Percentiles rank a stretch among this genome's conserved stretches.
phyloP scores from a whole-genome alignment of 2,888 invertebrate genomes.

The Branchinecta sandiegonensis region DNA sequence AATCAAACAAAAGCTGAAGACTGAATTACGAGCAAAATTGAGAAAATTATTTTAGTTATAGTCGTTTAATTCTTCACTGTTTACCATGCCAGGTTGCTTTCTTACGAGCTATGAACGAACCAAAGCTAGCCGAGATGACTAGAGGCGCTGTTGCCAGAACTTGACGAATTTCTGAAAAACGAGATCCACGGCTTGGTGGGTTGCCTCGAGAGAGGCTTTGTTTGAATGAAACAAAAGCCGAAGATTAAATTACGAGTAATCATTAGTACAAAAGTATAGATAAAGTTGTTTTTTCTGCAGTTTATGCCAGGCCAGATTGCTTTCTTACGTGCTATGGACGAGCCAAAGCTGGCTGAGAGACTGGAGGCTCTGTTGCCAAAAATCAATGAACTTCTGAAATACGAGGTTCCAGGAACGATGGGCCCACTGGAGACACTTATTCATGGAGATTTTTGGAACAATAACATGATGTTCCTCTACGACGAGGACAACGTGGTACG shows the following conservation, averaged over 20 bases:
- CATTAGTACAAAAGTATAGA: too few relatives aligned
- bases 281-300: background rate
- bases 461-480: slow-evolving; percentile 23
- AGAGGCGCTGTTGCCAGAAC: background rate
- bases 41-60: too few relatives aligned
- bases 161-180: background rate
- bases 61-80: background rate
- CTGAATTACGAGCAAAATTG: too few relatives aligned
- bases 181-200: slow-evolving; percentile 15
- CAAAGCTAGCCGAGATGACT: background rate
- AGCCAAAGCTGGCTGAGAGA: background rate
- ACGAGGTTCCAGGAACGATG: background rate
- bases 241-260: too few relatives aligned
- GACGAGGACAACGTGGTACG: background rate
- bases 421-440: slow-evolving; percentile 19
- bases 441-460: slow-evolving; percentile 23
- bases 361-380: background rate
- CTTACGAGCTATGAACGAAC: background rate
- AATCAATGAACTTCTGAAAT: background rate
- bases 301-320: slow-evolving; percentile 5
- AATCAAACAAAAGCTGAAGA: too few relatives aligned
- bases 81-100: background rate
- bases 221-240: too few relatives aligned
- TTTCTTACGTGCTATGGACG: background rate
- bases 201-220: background rate